A percentile compares a stretch with the other conserved stretches of the same genome.
phyloP scores from a whole-genome alignment of 2,797 vertebrate species.

The Sebastes matsubarae region DNA sequence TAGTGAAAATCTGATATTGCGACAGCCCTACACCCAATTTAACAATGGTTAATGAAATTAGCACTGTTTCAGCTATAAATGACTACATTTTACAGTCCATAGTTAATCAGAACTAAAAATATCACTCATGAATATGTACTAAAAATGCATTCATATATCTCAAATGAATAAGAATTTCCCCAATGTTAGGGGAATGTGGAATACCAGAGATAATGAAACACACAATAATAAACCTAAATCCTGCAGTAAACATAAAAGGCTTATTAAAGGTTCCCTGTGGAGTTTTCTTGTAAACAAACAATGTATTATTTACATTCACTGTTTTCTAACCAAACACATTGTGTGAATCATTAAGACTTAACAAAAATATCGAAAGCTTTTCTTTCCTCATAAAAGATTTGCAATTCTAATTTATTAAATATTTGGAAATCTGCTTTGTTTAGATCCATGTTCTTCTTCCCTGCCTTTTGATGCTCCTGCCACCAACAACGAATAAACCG shows the following conservation, averaged over 20 bases:
- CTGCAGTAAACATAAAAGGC: neutral
- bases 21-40: neutral
- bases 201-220: slow-evolving; percentile 3
- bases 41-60: neutral
- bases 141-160: neutral
- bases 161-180: neutral
- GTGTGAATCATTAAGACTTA: neutral
- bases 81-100: neutral
- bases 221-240: slow-evolving; percentile 10
- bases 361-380: neutral
- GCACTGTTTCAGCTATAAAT: neutral
- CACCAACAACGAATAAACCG: neutral
- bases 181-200: neutral
- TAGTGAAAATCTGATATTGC: neutral
- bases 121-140: neutral
- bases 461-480: neutral
- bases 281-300: slow-evolving; percentile 6
- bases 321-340: neutral
- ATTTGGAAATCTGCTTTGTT: neutral
- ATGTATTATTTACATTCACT: neutral
- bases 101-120: neutral
- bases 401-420: neutral
- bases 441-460: neutral
- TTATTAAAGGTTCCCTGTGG: slow-evolving; percentile 1
- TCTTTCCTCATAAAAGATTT: neutral